Evolutionary conservation across 2,888 invertebrate genomes (phyloP).

Genomic region (Chrysodeixis includens): DNA sequence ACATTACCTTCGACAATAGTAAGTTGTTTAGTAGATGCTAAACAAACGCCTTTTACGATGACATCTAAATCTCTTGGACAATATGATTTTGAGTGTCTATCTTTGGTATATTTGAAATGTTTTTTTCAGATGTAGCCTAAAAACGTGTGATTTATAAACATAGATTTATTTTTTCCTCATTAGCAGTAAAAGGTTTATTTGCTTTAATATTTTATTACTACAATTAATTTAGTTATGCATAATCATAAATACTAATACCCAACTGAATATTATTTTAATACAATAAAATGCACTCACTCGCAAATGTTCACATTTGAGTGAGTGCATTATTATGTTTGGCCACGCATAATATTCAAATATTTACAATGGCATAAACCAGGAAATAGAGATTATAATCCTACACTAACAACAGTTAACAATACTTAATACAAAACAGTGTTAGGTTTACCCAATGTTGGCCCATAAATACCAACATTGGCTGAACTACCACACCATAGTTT

Average conservation of each 20-base stretch:
- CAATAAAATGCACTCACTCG: neutral
- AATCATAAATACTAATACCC: neutral
- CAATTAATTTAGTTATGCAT: neutral
- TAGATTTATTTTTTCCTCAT: too few relatives aligned
- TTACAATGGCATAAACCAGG: neutral
- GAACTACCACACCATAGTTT: neutral
- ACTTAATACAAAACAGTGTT: neutral
- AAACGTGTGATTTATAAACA: too few relatives aligned
- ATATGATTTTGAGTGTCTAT: neutral
- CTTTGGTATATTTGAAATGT: too few relatives aligned
- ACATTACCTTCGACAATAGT: too few relatives aligned
- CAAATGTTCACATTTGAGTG: too few relatives aligned
- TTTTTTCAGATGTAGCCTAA: too few relatives aligned
- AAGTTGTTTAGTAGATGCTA: too few relatives aligned
- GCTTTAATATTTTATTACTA: neutral
- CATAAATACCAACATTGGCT: neutral
- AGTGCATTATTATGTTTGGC: neutral
- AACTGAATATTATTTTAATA: neutral
- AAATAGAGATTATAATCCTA: neutral
- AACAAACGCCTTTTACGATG: neutral
- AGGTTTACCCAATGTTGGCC: neutral
- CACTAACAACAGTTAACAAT: neutral
- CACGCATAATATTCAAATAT: neutral
- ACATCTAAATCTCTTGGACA: neutral
- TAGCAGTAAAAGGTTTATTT: neutral